phyloP scores from a whole-genome alignment of 2,113 vertebrate species.

The Hyperoodon ampullatus region DNA sequence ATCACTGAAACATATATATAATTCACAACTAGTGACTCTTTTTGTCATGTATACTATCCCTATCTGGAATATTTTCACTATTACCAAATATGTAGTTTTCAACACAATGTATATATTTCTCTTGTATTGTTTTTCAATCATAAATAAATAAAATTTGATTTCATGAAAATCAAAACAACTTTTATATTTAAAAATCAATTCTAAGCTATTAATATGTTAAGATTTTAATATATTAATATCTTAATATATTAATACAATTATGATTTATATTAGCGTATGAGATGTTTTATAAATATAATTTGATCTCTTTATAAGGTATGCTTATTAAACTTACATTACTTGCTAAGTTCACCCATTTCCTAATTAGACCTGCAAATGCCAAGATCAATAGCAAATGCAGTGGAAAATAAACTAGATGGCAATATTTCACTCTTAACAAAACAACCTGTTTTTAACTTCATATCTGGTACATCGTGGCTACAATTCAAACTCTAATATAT shows the following conservation, averaged over 20 bases:
- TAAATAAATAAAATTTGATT: not conserved
- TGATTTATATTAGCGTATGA: not conserved
- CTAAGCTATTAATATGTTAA: not conserved
- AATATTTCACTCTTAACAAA: not conserved
- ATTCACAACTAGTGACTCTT: not conserved
- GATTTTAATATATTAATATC: not conserved
- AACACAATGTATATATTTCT: not conserved
- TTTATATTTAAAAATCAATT: not conserved
- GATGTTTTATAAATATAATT: not conserved
- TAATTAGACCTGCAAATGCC: not conserved
- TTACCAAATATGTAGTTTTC: not conserved
- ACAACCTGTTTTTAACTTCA: not conserved
- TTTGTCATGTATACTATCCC: not conserved
- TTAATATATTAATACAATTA: not conserved
- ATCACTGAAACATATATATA: not conserved
- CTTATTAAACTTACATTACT: slow-evolving; percentile 27
- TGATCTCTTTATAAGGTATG: not conserved
- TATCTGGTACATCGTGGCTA: not conserved
- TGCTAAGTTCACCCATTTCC: not conserved
- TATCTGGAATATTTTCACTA: not conserved
- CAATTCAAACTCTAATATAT: not conserved
- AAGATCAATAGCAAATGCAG: not conserved
- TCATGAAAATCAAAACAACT: not conserved
- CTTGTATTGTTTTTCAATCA: not conserved
- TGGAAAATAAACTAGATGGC: not conserved